Base-by-base conservation (phyloP, 2,113 vertebrate genomes). In the Pelecanoides urinatrix region DNA sequence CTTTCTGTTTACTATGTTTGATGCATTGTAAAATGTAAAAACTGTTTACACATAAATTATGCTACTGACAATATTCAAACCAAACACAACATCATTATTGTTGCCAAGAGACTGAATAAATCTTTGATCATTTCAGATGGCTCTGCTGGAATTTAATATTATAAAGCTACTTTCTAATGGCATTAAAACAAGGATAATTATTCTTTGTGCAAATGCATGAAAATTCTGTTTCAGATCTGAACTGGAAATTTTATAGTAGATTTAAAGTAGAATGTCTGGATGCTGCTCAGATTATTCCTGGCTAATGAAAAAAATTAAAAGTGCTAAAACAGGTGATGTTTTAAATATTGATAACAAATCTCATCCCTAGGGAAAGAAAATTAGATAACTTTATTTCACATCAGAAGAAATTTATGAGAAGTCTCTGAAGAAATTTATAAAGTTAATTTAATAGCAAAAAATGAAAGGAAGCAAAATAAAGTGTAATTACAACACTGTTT, bases 11-110 rank as follows among this genome's bases (percentile, higher is more conserved):
- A 52, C 25, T 63, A 16, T 89, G 86, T 88, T 76, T 26, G 61
- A 53, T 40, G 26, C 23, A 71, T 34, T 85, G 40, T 47, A 91
- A 58, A 90, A 90, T 62, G 38, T 76, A 92, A 96, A 94, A 96
- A 44, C 44, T 94, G 50, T 62, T 96, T 96, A 81, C 47, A 95
- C 52, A 77, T 36, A 83, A 93, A 91, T 56, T 82, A 45, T 44
- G 8, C 23, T 77, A 21, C 55, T 95, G 79, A 58, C 32, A 26
- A 53, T 65, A 88, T 70, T 92, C 13, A 84, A 61, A 88, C 12
- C 5, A 90, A 93, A 80, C 11, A 49, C 23, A n/a, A 2, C 34
- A 49, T 6, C 9, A 34, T 63, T 59, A 55, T 47, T 82, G 8
- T n/a, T 90, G 67, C 11, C 11, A 62, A 83, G 38, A 86, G 36